Evolutionary conservation across 2,888 invertebrate species (phyloP), one percentile per base, ranked within the genome.

Genomic region (Stenichneumon culpator): DNA sequence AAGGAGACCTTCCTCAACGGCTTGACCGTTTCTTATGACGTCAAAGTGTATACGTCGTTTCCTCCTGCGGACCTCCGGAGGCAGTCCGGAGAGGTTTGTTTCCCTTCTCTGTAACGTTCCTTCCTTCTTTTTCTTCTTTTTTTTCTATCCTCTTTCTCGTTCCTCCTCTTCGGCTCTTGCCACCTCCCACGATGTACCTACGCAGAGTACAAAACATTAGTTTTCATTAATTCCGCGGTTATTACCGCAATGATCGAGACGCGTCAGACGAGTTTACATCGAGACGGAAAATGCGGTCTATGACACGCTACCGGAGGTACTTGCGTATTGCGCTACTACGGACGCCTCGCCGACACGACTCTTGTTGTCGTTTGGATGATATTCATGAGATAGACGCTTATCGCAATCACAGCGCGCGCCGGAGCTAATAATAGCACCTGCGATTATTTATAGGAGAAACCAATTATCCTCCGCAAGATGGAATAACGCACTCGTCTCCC

Each of bases 11-110:
- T 82, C 83, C 84, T 84, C 82, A 86, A 83, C 80, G 84, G 78
- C 80, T 80, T 72, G 28, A 79, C 73, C 82, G 72, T 83, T 79
- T 47, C 73, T 69, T 73, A 60, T 88, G 88, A 88, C 88, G 88
- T 88, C 88, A 88, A 86, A 81, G 63, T 63, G 82, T 78, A 83
- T 47, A 70, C 86, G 82, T 70, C 88, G 75, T 88, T 87, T 86
- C 84, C 86, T 88, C 80, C 80, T 87, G 81, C 77, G 77, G 72
- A 63, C 3, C 44, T 16, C 57, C 39, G 39, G 11, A 11, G 22
- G 50, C 77, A 68, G 73, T 32, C 67, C 70, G 63, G 11, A 67
- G 28, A 32, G 39, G 63, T 68, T 19, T 77, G 54, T 79, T 80
- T 75, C 75, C 67, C 75, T 75, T 50, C 65, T 65, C 50, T 22